Base-by-base conservation (phyloP, 2,797 vertebrate species). In the Sebastes taczanowskii region DNA sequence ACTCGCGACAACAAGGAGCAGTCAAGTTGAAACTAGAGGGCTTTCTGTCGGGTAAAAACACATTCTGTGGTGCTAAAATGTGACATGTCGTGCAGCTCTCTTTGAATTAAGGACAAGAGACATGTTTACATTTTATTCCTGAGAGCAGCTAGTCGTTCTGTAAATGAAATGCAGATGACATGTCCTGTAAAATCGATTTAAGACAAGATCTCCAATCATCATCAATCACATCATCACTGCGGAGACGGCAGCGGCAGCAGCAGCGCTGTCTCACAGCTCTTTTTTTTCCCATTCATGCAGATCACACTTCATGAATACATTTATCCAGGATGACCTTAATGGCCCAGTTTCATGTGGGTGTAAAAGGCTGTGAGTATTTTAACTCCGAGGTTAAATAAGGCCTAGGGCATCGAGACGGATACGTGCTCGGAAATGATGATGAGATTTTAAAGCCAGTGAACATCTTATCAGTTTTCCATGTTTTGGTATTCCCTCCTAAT, bases 1-100 rank as follows among this genome's bases (percentile, higher is more conserved):
- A 91, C 92, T 94, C 89, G 91, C 93, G 84, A 93, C 89, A 90
- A 86, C 89, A 90, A 85, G 94, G 82, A 93, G 93, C 92, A 93
- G 95, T 96, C 67, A 27, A 53, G 60, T 75, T 61, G 22, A 65
- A 76, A 66, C 27, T 22, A 38, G 4, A 38, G 7, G 25, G 35
- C 25, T 53, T 68, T 80, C 29, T 82, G 27, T 23, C 30, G 32
- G 20, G 20, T 14, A 20, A 58, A 60, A 53, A 20, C 35, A 46
- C 35, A 46, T 60, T 22, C 9, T 68, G 23, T 56, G 13, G 38
- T 18, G 70, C 71, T 77, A 38, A 62, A 80, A 32, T 16, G 81
- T 67, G 74, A 75, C 73, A 81, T 74, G 64, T 75, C 23, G 52
- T 13, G 7, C 35, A 13, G 72, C 32, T 30, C 20, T 55, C 64